Evolutionary conservation across 2,797 vertebrate genomes (phyloP).

Genomic region (Pseudotriccus pelzelni): DNA sequence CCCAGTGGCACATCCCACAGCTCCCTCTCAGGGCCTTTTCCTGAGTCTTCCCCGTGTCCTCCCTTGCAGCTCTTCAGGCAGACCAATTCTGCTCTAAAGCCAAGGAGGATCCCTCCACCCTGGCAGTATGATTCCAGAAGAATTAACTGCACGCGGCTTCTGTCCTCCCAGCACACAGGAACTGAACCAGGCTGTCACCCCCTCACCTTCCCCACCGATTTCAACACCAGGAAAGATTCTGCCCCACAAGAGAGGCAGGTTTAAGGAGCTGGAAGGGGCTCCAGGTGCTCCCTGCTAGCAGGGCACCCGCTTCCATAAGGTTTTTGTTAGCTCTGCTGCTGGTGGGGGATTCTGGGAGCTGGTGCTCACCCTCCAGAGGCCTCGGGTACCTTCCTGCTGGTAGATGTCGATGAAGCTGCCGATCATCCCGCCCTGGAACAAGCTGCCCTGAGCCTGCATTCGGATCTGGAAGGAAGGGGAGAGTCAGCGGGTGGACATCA

Average conservation of each 20-base stretch:
- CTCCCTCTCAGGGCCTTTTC: too few relatives aligned
- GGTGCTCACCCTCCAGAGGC: conserved; percentile 91
- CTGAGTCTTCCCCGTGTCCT: accelerated
- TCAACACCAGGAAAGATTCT: background rate
- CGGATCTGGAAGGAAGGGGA: conserved; percentile 81
- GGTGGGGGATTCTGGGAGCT: background rate
- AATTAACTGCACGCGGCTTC: background rate
- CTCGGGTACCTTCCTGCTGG: conserved; percentile 92
- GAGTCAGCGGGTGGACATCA: background rate
- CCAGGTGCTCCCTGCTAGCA: background rate
- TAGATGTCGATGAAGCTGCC: conserved; percentile 97
- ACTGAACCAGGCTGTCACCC: background rate
- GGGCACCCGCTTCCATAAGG: background rate
- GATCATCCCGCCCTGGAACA: conserved; percentile 95
- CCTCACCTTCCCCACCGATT: background rate
- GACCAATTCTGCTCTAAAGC: background rate
- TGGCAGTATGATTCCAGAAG: accelerated
- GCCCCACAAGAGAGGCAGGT: background rate
- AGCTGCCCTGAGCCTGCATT: conserved; percentile 95
- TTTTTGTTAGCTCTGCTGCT: background rate
- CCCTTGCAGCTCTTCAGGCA: background rate
- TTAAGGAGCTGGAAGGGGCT: background rate
- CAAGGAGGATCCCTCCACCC: background rate
- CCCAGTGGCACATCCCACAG: background rate
- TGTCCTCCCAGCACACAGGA: background rate